Base-by-base conservation (phyloP, 2,113 vertebrate species). In the Isichthys henryi region DNA sequence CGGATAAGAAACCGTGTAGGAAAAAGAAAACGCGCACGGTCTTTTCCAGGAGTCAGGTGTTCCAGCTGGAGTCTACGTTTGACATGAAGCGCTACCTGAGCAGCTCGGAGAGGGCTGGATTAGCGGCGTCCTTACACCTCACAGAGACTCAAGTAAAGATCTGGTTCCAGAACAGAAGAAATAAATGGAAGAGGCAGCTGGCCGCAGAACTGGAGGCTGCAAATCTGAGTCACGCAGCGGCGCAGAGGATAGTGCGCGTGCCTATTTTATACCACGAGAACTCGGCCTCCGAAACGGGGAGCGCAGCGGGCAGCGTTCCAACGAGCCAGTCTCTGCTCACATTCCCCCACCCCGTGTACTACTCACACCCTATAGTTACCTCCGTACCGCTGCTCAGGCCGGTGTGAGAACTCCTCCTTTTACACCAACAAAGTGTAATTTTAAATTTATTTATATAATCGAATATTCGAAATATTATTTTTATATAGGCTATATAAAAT, bases 61-160 rank as follows among this genome's bases (percentile, higher is more conserved):
- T 96, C 92, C 97, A 98, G 94, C 96, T 98, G 83, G 97, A 98
- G 95, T 97, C 97, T 93, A 98, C 97, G 70, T 98, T 98, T 94
- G 97, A 98, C 94, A 95, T 97, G 91, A 98, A 98, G 92, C 96
- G 97, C 88, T 98, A 98, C 95, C 95, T 98, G 93, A 98, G 97
- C 96, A 98, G 97, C 93, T 97, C 97, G 3, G 97, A 98, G 94
- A 92, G 97, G n/a, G 98, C 98, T 0, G 98, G 98, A 52, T 94
- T 99, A 93, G 98, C 98, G 49, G 97, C 98, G 39, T 97, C 97
- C 3, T 96, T 99, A 89, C 98, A 98, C 93, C 97, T 99, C 90
- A 98, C 97, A 9, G 98, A 99, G 96, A 99, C 98, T 10, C 98
- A 99, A 96, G 98, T 99, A 91, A 99, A 99, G 92, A 99, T 99